phyloP scores from a whole-genome alignment of 2,113 vertebrate genomes.

The Petromus typicus region DNA sequence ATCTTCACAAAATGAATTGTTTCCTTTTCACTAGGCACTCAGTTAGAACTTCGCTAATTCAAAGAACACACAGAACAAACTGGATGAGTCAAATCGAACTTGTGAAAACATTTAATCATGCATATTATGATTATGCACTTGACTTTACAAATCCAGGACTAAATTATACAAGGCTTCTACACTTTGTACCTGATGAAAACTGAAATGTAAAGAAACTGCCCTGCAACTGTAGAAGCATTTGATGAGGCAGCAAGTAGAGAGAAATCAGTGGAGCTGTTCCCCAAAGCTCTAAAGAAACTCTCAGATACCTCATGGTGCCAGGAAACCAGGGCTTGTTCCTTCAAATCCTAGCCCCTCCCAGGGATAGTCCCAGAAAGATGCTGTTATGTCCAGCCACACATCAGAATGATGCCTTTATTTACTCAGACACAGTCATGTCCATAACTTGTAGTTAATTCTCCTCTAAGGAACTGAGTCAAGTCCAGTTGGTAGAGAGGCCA shows the following conservation, averaged over 20 bases:
- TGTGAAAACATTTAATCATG: conserved; percentile 3
- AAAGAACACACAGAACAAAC: conserved; percentile 1
- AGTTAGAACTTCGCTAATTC: conserved; percentile 40
- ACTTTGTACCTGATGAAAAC: not conserved
- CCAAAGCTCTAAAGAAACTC: not conserved
- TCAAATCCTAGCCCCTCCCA: not conserved
- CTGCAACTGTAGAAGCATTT: not conserved
- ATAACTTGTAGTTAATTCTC: not conserved
- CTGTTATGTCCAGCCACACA: too few relatives aligned
- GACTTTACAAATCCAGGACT: conserved; percentile 37
- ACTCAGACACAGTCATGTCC: not conserved
- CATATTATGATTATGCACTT: conserved; percentile 32
- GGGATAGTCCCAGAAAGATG: not conserved
- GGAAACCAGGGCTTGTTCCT: not conserved
- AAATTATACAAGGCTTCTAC: not conserved
- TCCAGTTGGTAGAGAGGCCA: not conserved
- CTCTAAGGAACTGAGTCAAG: not conserved
- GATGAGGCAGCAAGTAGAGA: not conserved
- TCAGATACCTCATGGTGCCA: not conserved
- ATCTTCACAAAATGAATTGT: conserved; percentile 64
- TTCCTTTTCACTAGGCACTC: conserved; percentile 64
- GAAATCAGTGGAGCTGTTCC: not conserved
- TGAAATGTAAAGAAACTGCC: not conserved
- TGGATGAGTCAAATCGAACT: not conserved
- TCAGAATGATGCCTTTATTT: not conserved